phyloP scores from a whole-genome alignment of 2,797 vertebrate genomes.

The Scleropages formosus region DNA sequence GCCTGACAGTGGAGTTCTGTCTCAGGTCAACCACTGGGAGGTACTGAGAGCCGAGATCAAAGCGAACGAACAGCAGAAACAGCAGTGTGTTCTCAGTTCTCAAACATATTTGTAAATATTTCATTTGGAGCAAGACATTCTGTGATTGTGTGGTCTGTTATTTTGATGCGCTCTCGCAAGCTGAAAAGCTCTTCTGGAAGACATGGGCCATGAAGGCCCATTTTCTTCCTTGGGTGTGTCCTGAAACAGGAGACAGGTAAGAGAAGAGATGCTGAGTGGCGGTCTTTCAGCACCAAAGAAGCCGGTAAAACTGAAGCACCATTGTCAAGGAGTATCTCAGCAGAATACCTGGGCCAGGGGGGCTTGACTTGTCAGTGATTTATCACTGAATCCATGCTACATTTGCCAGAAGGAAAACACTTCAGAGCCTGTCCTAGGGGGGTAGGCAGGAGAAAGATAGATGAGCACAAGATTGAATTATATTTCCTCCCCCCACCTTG shows the following conservation, averaged over 20 bases:
- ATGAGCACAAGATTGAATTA: conserved; percentile 62
- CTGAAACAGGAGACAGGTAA: not conserved
- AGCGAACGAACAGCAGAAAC: not conserved
- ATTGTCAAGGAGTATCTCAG: conserved; percentile 58
- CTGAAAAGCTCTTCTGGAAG: too few relatives aligned
- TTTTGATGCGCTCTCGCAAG: not conserved
- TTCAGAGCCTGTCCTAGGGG: conserved; percentile 51
- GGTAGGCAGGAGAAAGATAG: conserved; percentile 60
- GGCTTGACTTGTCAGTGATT: conserved; percentile 58
- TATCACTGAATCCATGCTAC: conserved; percentile 59
- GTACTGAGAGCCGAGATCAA: not conserved
- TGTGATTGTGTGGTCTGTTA: not conserved
- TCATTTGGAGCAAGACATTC: not conserved
- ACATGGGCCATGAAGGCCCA: too few relatives aligned
- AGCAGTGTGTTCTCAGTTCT: not conserved
- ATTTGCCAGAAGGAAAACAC: conserved; percentile 71
- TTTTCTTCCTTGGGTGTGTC: too few relatives aligned
- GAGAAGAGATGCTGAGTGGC: not conserved
- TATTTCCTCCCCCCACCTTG: conserved; percentile 42
- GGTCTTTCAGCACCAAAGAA: conserved; percentile 29
- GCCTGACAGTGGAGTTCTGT: conserved; percentile 6
- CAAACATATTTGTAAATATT: not conserved
- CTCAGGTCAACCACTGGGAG: not conserved
- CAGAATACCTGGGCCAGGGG: conserved; percentile 42
- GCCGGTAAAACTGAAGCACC: conserved; percentile 50